phyloP scores from a whole-genome alignment of 1,140 invertebrate genomes.

The Bombus impatiens region DNA sequence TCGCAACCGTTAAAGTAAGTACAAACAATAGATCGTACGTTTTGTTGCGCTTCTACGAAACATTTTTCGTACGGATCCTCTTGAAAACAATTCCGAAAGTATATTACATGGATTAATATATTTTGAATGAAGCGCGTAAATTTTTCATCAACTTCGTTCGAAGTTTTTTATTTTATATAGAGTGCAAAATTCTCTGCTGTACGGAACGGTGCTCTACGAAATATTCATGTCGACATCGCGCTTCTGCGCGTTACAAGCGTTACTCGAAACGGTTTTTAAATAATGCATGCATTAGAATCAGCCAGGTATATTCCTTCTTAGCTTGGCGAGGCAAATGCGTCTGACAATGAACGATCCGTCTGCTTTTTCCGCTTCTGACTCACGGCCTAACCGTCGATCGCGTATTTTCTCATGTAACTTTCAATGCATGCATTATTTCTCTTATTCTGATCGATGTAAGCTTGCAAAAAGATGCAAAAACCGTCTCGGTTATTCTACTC shows the following conservation, averaged over 20 bases:
- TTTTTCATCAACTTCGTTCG: background rate
- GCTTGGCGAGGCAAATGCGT: background rate
- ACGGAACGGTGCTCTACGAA: background rate
- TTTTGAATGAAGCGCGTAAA: conserved; percentile 4
- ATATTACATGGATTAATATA: conserved; percentile 7
- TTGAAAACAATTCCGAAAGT: background rate
- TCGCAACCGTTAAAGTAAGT: background rate
- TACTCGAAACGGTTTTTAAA: conserved; percentile 14
- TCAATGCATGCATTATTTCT: conserved; percentile 19
- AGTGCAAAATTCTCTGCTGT: background rate
- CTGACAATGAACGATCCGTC: conserved; percentile 4
- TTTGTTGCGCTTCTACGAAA: background rate
- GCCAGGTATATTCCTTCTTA: background rate
- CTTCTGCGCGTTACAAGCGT: background rate
- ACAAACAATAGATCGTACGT: background rate
- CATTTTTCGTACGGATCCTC: background rate
- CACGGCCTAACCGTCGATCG: conserved; percentile 1
- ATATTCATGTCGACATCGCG: conserved; percentile 1
- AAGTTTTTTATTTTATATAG: conserved; percentile 21
- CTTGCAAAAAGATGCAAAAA: background rate
- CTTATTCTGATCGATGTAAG: background rate
- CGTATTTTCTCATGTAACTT: conserved; percentile 1
- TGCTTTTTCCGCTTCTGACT: background rate
- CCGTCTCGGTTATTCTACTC: background rate
- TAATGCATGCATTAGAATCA: conserved; percentile 31